Conservation (phyloP, 2,888 invertebrate species). For the Geotrupes spiniger region DNA sequence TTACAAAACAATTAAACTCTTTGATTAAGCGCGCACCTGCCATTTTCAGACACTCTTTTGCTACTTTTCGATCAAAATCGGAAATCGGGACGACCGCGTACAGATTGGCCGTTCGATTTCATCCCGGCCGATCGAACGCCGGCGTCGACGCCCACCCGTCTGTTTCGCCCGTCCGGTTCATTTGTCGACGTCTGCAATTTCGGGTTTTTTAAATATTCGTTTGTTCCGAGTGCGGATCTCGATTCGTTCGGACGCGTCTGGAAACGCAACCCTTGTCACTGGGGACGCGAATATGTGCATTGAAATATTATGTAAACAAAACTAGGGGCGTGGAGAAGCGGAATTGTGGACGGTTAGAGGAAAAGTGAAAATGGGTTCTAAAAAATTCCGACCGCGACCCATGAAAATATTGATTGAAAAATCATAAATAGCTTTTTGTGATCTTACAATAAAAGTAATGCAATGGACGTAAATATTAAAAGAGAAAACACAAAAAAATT, state of each 20-base stretch:
- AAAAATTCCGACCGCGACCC: too few species aligned
- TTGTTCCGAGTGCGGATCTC: neutral
- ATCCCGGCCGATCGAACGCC: neutral
- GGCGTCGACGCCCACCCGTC: too few species aligned
- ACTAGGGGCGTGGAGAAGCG: constrained; percentile 17
- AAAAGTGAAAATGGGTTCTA: too few species aligned
- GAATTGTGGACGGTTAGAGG: too few species aligned
- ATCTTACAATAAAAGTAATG: too few species aligned
- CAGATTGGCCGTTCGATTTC: constrained; percentile 6
- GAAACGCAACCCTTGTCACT: constrained; percentile 10
- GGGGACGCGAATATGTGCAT: constrained; percentile 23
- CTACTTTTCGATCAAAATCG: constrained; percentile 13
- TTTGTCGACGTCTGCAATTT: too few species aligned
- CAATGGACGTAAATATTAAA: too few species aligned
- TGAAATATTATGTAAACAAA: constrained; percentile 29
- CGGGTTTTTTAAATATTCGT: too few species aligned
- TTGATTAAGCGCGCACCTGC: constrained; percentile 22
- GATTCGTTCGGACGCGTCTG: neutral
- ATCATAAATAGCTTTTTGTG: too few species aligned
- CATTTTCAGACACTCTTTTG: constrained; percentile 17
- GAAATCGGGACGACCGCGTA: constrained; percentile 1
- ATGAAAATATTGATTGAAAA: too few species aligned
- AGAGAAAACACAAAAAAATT: too few species aligned
- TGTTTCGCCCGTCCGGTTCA: too few species aligned
- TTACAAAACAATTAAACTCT: constrained; percentile 23